Evolutionary conservation across 2,888 invertebrate genomes (phyloP), one percentile per base, ranked within the genome.

Genomic region (Callimorpha dominula): DNA sequence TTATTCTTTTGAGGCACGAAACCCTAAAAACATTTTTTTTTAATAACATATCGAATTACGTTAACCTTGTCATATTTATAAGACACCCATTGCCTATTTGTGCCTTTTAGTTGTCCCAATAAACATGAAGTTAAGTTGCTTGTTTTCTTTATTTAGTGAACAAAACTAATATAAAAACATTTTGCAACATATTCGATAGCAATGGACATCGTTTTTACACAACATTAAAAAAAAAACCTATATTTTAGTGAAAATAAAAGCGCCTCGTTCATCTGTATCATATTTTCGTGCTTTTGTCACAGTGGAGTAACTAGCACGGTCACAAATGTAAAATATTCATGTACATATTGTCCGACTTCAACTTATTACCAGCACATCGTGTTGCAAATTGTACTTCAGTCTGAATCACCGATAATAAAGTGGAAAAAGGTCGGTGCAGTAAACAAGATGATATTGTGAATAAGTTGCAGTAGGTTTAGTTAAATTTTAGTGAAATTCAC

Each of bases 381-480:
- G 81, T 77, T 78, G 81, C 76, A 78, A 83, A 85, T 83, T 85
- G 73, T 66, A 78, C 78, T 75, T 73, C 76, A 72, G 68, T 60
- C 73, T 72, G 79, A 78, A 80, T 75, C 75, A 70, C 68, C 68
- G 77, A 80, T 80, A 79, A 72, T 68, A 72, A 69, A 31, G 52
- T 31, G 54, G 70, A 75, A 83, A 84, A 83, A 83, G 52, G 68
- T 77, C 81, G 75, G 77, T 71, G 78, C 70, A 60, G 50, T 70
- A 54, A 70, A 67, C 42, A 63, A 14, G 42, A 5, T 68, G 65
- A 1, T 4, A 52, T 49, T 75, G 70, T 70, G 1, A 17, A 65
- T n/a, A 12, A 49, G 40, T 7, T 42, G 31, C 75, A 80, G 78
- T 70, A 49, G 63, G 15, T 65, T 65, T 66, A 66, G 40, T 68